These are phyloP conservation scores for Rhogogaster chlorosoma DNA, from an alignment of 2,888 invertebrate species.

Conservation along the genomic window DNA sequence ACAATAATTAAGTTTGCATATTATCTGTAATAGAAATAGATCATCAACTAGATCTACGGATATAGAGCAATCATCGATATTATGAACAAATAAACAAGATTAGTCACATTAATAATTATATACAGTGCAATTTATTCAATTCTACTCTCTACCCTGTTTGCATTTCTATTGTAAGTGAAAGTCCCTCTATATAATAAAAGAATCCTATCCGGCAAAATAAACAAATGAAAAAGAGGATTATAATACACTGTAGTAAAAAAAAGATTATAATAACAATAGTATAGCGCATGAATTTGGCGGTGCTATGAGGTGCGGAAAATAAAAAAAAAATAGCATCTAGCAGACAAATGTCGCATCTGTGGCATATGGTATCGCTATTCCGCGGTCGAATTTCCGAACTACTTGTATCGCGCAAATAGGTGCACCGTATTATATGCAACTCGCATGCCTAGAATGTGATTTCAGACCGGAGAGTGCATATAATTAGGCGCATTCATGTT, in stretches of 20 bases:
- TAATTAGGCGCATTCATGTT: neutral
- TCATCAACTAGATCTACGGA: slow-evolving; percentile 18
- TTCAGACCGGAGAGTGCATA: neutral
- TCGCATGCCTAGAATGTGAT: neutral
- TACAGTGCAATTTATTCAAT: neutral
- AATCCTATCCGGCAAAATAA: no score
- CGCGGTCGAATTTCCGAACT: no score
- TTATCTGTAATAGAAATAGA: slow-evolving; percentile 24
- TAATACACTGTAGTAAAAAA: no score
- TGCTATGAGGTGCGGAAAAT: no score
- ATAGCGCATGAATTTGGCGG: no score
- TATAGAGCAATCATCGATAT: slow-evolving; percentile 23
- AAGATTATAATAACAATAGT: no score
- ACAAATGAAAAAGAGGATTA: no score
- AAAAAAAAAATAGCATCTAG: no score
- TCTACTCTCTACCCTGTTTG: neutral
- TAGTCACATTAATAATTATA: slow-evolving; percentile 16
- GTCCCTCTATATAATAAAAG: neutral
- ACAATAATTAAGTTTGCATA: slow-evolving; percentile 32
- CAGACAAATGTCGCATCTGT: no score
- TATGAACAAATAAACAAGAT: slow-evolving; percentile 34
- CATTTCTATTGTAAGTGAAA: neutral
- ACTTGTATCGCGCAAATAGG: neutral
- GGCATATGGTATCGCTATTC: no score
- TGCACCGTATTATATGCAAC: neutral